phyloP scores from a whole-genome alignment of 2,797 vertebrate species.

The Scyliorhinus canicula region DNA sequence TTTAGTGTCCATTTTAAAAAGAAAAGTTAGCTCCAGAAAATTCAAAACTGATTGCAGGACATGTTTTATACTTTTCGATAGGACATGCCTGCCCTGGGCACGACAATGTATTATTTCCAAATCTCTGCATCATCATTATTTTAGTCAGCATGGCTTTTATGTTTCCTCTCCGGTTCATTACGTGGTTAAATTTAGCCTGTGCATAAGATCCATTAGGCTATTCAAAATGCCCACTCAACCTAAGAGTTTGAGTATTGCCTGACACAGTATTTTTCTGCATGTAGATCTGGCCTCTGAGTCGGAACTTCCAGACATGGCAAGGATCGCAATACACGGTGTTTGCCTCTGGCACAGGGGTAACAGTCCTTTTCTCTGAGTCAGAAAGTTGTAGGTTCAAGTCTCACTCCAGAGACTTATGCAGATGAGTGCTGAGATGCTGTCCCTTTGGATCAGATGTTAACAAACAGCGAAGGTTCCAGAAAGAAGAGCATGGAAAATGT shows the following conservation, averaged over 20 bases:
- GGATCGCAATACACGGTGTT: neutral
- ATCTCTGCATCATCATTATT: neutral
- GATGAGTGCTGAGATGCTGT: neutral
- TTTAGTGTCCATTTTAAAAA: too few relatives aligned
- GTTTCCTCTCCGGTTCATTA: neutral
- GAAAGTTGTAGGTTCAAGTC: neutral
- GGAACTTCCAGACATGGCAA: neutral
- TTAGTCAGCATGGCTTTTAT: neutral
- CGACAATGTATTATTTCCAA: neutral
- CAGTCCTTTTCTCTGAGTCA: neutral
- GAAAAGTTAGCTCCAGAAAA: too few relatives aligned
- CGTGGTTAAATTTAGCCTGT: neutral
- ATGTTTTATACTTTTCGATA: too few relatives aligned
- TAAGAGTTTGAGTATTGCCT: neutral
- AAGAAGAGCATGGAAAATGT: neutral
- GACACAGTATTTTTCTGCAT: neutral
- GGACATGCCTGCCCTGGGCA: too few relatives aligned
- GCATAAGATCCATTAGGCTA: neutral
- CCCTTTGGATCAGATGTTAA: neutral
- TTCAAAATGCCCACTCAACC: neutral
- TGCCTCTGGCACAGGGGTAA: neutral
- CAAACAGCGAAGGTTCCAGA: neutral
- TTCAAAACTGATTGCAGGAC: too few relatives aligned
- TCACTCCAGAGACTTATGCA: neutral
- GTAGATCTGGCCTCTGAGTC: too few relatives aligned